Base-by-base conservation (phyloP, 2,888 invertebrate genomes). In the Priocnemis perturbator region DNA sequence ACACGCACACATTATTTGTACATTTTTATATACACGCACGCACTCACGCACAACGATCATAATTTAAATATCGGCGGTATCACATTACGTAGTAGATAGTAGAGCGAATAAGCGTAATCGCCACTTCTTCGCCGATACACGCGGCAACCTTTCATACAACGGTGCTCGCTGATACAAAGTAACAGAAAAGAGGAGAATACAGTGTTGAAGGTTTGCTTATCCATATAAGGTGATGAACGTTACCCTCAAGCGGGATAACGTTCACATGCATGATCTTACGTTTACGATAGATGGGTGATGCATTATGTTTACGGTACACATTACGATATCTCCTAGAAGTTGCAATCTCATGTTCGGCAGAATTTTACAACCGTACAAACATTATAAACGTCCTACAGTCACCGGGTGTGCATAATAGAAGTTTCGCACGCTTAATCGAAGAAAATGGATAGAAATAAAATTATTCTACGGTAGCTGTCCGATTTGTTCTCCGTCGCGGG, bases 61-160 rank as follows among this genome's bases (percentile, higher is more conserved):
- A 64, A 71, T 68, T 78, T 73, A 77, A 78, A 62, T 67, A 66
- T 69, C 66, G 64, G 37, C 60, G 62, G 57, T 81, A 81, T 81
- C 81, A 79, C 81, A 81, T 79, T 69, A 67, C 62, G 60, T 61
- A 67, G 60, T 59, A 64, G 69, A 66, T 64, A 78, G 73, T 69
- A 73, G 69, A 70, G 73, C 71, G 71, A 69, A 64, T 79, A 81
- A 82, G 79, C 81, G 79, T 76, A 75, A 71, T 76, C 71, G 63
- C 50, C 60, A 61, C 64, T 37, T 37, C 14, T 37, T 37, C 37
- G 37, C 37, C 37, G 37, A 37, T 37, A 37, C 11, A 37, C 11
- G 7, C 37, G 55, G 15, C 26, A 23, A 20, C 23, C 26, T 55
- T 23, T 14, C 7, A n/a, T 26, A 55, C 26, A 55, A n/a, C 30